Base-by-base conservation (phyloP, 2,797 vertebrate genomes). In the Myotis daubentonii region DNA sequence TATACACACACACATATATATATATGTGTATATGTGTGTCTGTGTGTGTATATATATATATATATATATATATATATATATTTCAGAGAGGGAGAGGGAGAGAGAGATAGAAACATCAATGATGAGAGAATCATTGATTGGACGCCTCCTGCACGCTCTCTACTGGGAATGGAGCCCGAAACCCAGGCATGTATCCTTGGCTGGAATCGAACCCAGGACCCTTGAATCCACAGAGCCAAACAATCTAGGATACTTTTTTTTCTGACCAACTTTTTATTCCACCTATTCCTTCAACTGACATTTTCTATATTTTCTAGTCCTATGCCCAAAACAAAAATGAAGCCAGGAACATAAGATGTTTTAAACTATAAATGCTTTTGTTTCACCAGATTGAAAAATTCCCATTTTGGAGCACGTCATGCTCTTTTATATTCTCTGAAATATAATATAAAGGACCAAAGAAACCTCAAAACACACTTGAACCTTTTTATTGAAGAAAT, bases 311-410 rank as follows among this genome's bases (percentile, higher is more conserved):
- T 55, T 91, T 70, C 93, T 75, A 65, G 30, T 6, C 44, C 13
- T 47, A 9, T 36, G 8, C 9, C 36, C 81, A 88, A 66, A 80
- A 89, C 17, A 87, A 93, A 70, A 75, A 38, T 25, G 68, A 60
- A 85, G 17, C 28, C 76, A 87, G 30, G 25, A 85, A 80, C 13
- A 16, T 36, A 57, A 65, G 23, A 93, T 71, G 22, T 60, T 82
- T 41, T 75, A 93, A 89, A 78, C 38, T 72, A 49, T 30, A 78
- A 91, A 93, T 49, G 38, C 2, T 79, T 87, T 88, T 82, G 25
- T 80, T 81, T 88, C 66, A 84, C 1, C 4, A 76, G 19, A 91
- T 95, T 92, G 2, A 87, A 94, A 92, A 92, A 65, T 89, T 84
- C 20, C 41, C 57, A 55, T 53, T 75, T 82, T 6, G 2, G 16